phyloP scores from a whole-genome alignment of 2,797 vertebrate species.

The Ctenosaura bakeri region DNA sequence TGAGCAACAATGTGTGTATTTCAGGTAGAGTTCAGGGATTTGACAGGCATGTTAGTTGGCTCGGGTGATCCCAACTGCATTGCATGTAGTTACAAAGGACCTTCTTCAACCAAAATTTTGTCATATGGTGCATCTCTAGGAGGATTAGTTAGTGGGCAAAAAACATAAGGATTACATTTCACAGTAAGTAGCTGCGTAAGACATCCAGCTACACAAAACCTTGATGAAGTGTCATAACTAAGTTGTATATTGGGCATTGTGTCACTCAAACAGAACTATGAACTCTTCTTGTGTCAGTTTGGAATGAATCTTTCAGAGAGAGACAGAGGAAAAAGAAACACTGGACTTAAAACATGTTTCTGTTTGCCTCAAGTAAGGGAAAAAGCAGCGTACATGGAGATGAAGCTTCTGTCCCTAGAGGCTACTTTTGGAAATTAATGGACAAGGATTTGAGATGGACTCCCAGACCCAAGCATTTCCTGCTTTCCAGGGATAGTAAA shows the following conservation, averaged over 20 bases:
- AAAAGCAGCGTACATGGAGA: constrained; percentile 7
- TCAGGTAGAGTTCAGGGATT: not conserved
- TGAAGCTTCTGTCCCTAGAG: not conserved
- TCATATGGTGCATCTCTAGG: not conserved
- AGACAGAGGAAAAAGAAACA: constrained; percentile 18
- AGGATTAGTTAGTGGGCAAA: not conserved
- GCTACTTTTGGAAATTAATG: not conserved
- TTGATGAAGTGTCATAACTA: not conserved
- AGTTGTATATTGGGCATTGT: not conserved
- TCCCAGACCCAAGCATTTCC: not conserved
- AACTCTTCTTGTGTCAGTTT: not conserved
- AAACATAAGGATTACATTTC: not conserved
- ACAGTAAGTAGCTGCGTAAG: not conserved
- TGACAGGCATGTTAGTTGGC: not conserved
- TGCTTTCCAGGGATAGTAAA: not conserved
- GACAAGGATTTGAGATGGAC: not conserved
- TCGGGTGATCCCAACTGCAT: not conserved
- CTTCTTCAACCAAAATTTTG: not conserved
- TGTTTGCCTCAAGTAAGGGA: not conserved
- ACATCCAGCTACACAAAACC: not conserved
- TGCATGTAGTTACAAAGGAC: not conserved
- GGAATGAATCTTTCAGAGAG: not conserved
- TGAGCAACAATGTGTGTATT: not conserved
- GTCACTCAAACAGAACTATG: not conserved
- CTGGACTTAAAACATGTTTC: not conserved